Conservation (phyloP, 53 echinoderm and acorn worm genomes). For the Henricia sp. region DNA sequence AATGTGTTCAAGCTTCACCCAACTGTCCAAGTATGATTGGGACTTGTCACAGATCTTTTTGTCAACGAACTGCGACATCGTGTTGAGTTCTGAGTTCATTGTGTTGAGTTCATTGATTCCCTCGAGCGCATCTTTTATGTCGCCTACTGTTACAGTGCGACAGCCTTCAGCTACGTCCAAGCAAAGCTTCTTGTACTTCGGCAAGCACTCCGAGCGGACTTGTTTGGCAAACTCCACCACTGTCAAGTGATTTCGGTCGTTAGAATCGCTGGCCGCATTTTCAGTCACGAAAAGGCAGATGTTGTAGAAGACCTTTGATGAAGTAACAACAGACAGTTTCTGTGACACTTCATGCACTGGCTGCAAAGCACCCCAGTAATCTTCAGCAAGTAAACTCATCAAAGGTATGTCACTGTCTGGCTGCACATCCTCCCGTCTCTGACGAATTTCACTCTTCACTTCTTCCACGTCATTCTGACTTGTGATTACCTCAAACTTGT, state of each 20-base stretch:
- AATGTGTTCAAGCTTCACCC: slow-evolving; percentile 16
- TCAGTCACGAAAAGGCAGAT: slow-evolving; percentile 6
- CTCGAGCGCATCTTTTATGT: slow-evolving; percentile 23
- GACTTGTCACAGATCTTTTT: background rate
- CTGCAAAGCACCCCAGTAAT: slow-evolving; percentile 16
- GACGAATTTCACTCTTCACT: background rate
- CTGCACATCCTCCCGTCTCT: background rate
- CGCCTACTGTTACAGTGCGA: background rate
- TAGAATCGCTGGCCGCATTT: background rate
- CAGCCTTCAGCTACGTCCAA: slow-evolving; percentile 12
- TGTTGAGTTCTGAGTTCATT: slow-evolving; percentile 12
- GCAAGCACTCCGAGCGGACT: slow-evolving; percentile 20
- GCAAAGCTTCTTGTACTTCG: background rate
- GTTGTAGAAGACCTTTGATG: slow-evolving; percentile 23
- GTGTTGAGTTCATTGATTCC: background rate
- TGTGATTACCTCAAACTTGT: background rate
- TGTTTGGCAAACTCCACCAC: background rate
- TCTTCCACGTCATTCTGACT: background rate
- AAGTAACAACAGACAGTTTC: background rate
- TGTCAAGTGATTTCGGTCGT: background rate
- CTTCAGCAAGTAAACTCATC: slow-evolving; percentile 6
- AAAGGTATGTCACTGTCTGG: background rate
- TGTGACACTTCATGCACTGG: slow-evolving; percentile 5
- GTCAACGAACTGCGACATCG: background rate
- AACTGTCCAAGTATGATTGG: slow-evolving; percentile 1